A percentile compares a stretch with the other conserved stretches of the same genome.
Evolutionary conservation across 2,113 vertebrate genomes (phyloP).

Genomic region (Piprites chloris): DNA sequence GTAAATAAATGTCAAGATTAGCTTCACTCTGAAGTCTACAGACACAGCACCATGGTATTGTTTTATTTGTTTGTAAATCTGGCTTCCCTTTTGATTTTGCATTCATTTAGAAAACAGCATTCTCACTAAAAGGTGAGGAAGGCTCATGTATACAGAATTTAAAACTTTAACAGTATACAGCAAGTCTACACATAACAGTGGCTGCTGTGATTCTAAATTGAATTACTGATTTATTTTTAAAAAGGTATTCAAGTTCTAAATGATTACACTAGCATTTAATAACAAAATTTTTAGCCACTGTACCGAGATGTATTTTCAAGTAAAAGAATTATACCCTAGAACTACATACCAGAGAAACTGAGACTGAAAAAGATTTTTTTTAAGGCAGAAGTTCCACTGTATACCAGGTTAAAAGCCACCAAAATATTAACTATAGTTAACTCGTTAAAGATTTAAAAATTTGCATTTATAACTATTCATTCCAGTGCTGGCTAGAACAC

Average conservation of each 20-base stretch:
- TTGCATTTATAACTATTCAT: background rate
- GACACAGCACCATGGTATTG: conserved; percentile 7
- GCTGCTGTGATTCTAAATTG: background rate
- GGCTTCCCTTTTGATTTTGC: conserved; percentile 6
- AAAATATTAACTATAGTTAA: background rate
- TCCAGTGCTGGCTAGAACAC: background rate
- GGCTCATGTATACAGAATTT: background rate
- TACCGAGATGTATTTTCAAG: background rate
- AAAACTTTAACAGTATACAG: background rate
- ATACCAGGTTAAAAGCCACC: background rate
- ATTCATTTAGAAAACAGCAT: background rate
- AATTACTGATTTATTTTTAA: background rate
- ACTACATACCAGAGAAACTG: background rate
- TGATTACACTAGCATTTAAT: background rate
- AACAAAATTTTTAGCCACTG: background rate
- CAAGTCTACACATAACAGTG: background rate
- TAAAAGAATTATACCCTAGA: background rate
- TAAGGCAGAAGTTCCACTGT: conserved; percentile 30
- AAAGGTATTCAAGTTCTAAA: background rate
- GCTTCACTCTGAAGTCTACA: background rate
- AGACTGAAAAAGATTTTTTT: background rate
- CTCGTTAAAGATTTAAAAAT: background rate
- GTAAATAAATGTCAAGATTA: background rate
- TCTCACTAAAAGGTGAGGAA: background rate
- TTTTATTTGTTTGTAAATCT: background rate